These are phyloP conservation scores for Clostera curtula DNA, from an alignment of 2,888 invertebrate genomes.

Conservation along the genomic window DNA sequence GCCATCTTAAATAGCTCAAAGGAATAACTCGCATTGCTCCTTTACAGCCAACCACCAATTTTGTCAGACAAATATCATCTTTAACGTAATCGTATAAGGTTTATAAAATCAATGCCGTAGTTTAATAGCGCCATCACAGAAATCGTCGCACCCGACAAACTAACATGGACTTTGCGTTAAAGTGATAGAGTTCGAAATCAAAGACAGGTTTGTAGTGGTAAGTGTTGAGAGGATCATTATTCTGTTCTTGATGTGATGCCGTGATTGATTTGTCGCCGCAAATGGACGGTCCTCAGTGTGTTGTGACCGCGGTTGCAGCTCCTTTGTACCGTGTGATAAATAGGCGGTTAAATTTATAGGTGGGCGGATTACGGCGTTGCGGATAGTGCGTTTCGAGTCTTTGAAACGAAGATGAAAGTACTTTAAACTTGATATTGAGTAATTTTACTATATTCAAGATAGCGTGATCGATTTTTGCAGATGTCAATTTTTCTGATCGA, in stretches of 20 bases:
- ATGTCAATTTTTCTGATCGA: too few species aligned
- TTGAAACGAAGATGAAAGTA: too few species aligned
- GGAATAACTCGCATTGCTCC: slow-evolving; percentile 23
- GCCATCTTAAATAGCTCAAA: slow-evolving; percentile 29
- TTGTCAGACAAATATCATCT: slow-evolving; percentile 4
- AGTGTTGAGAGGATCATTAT: slow-evolving; percentile 33
- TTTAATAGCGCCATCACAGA: not conserved
- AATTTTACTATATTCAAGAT: too few species aligned
- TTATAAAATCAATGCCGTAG: not conserved
- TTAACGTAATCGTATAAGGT: not conserved
- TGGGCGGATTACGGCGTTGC: not conserved
- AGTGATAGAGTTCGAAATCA: slow-evolving; percentile 6
- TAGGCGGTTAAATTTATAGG: slow-evolving; percentile 12
- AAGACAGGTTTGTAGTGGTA: slow-evolving; percentile 7
- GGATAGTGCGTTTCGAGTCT: too few species aligned
- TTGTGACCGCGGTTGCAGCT: slow-evolving; percentile 16
- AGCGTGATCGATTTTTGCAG: too few species aligned
- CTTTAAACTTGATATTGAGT: too few species aligned
- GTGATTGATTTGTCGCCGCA: slow-evolving; percentile 34
- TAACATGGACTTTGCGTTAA: not conserved
- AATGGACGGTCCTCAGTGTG: slow-evolving; percentile 21
- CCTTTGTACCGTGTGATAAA: slow-evolving; percentile 14
- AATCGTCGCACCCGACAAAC: slow-evolving; percentile 1
- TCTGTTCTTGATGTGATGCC: slow-evolving; percentile 21
- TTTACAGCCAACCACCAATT: slow-evolving; percentile 11